phyloP scores from a whole-genome alignment of 2,797 vertebrate genomes.

The Mionectes olivaceus region DNA sequence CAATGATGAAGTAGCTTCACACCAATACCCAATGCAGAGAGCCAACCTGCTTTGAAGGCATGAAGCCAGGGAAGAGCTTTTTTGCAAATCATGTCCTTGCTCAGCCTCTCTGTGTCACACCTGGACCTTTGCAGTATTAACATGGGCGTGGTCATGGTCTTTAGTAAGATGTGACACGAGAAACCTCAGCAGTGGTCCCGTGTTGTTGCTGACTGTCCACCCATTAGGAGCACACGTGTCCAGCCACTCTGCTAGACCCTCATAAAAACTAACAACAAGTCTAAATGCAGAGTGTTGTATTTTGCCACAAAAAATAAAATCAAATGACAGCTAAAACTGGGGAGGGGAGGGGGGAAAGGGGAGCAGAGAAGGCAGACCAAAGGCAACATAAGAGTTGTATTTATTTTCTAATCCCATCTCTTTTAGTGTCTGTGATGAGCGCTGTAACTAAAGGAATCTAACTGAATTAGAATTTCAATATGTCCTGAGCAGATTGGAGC shows the following conservation, averaged over 20 bases:
- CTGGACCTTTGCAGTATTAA: neutral
- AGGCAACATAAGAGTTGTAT: neutral
- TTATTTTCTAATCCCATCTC: constrained; percentile 55
- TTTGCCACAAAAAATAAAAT: constrained; percentile 41
- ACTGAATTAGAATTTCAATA: constrained; percentile 65
- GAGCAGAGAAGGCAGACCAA: constrained; percentile 23
- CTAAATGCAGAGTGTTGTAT: neutral
- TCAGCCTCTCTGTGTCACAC: neutral
- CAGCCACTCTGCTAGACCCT: neutral
- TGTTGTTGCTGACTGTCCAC: neutral
- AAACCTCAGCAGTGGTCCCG: neutral
- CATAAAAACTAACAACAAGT: neutral
- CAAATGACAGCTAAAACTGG: constrained; percentile 42
- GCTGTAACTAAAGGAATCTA: constrained; percentile 43
- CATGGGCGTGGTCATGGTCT: neutral
- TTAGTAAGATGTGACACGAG: neutral
- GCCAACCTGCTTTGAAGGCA: neutral
- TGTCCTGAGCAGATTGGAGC: constrained; percentile 51
- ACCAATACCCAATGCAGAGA: neutral
- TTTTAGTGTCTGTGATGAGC: constrained; percentile 42
- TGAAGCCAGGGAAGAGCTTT: neutral
- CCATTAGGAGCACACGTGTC: rapidly evolving
- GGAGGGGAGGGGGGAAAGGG: neutral
- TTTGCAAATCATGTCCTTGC: neutral
- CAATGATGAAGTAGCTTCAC: neutral